Conservation (phyloP, 2,797 vertebrate species). For the Propithecus perrieri region DNA sequence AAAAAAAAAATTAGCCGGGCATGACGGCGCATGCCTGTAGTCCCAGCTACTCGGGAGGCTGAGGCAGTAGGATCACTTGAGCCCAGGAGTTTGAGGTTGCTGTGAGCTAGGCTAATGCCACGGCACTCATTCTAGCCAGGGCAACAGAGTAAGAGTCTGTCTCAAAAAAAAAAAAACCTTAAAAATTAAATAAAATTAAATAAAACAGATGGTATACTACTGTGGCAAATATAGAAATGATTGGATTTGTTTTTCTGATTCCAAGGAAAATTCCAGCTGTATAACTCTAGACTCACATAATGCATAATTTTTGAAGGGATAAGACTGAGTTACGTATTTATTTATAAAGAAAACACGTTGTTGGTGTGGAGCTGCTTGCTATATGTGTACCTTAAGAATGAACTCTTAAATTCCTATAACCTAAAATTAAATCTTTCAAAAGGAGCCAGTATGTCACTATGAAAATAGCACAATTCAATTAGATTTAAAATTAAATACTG, state of each 20-base stretch:
- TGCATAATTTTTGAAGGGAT: conserved; percentile 24
- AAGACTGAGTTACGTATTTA: background rate
- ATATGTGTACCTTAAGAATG: background rate
- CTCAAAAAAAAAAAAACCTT: too few relatives aligned
- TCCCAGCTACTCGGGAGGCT: too few relatives aligned
- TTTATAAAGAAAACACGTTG: background rate
- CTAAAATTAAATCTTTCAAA: conserved; percentile 36
- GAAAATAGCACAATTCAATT: conserved; percentile 34
- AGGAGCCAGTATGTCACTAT: background rate
- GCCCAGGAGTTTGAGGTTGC: too few relatives aligned
- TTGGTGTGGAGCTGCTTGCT: background rate
- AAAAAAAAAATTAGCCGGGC: too few relatives aligned
- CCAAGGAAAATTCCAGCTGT: conserved; percentile 8
- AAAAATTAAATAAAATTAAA: background rate
- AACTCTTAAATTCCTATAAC: conserved; percentile 16
- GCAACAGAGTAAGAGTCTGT: too few relatives aligned
- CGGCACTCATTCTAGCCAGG: too few relatives aligned
- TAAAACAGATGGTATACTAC: background rate
- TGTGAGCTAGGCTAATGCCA: too few relatives aligned
- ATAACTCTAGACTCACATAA: conserved; percentile 3
- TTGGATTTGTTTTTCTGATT: conserved; percentile 37
- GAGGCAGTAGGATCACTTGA: too few relatives aligned
- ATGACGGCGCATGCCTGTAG: too few relatives aligned
- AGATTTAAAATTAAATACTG: conserved; percentile 18
- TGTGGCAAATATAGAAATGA: conserved; percentile 13